Percentiles rank a stretch among this genome's conserved stretches.
Evolutionary conservation across 2,888 invertebrate genomes (phyloP).

Genomic region (Colletes collaris): DNA sequence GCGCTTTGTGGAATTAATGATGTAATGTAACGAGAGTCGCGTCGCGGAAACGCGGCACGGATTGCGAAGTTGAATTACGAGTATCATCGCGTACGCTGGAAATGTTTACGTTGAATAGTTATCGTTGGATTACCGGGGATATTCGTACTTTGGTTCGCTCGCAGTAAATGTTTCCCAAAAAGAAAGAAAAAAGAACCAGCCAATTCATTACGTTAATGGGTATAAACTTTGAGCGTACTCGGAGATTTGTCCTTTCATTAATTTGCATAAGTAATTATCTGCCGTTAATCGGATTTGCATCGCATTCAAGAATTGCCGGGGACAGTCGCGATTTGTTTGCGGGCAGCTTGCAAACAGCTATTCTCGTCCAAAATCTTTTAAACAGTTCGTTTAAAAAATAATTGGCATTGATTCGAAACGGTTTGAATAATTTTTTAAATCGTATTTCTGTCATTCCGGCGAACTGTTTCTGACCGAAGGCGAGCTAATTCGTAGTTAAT

Average conservation of each 20-base stretch:
- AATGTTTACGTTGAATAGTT: slow-evolving; percentile 10
- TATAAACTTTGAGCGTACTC: not conserved
- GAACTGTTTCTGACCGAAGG: not conserved
- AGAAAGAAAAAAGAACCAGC: no score
- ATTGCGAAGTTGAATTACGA: slow-evolving; percentile 26
- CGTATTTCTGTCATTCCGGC: no score
- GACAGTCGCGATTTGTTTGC: not conserved
- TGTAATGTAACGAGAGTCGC: slow-evolving; percentile 17
- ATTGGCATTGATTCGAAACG: not conserved
- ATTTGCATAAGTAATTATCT: not conserved
- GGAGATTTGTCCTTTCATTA: not conserved
- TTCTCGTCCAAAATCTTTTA: not conserved
- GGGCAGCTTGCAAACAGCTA: not conserved
- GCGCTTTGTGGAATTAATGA: slow-evolving; percentile 39
- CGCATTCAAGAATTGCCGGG: not conserved
- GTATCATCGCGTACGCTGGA: slow-evolving; percentile 14
- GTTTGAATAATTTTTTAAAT: not conserved
- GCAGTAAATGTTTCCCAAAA: not conserved
- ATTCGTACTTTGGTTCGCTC: not conserved
- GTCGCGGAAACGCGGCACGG: not conserved
- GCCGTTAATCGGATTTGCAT: not conserved
- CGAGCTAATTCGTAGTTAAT: slow-evolving; percentile 35
- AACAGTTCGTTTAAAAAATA: not conserved
- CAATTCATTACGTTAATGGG: not conserved
- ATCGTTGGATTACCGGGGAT: slow-evolving; percentile 41